Percentiles rank a stretch among this genome's conserved stretches.
These are phyloP conservation scores for Aeoliscus strigatus DNA, from an alignment of 2,797 vertebrate genomes.

Conservation along the genomic window DNA sequence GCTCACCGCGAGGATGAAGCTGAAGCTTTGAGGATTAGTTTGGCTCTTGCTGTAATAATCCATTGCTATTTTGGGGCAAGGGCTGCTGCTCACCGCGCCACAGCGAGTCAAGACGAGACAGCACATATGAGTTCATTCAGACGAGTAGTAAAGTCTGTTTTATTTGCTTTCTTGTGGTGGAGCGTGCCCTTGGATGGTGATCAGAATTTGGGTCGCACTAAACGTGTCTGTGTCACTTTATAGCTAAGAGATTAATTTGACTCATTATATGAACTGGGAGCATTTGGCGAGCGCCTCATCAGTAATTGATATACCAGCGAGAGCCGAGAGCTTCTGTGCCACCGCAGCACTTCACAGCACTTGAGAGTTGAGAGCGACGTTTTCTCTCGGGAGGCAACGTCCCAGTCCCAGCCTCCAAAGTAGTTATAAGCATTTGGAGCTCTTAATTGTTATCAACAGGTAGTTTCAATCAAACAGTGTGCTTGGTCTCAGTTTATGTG, in stretches of 20 bases:
- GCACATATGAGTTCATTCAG: slow-evolving; percentile 28
- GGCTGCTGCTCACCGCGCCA: slow-evolving; percentile 23
- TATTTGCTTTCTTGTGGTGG: slow-evolving; percentile 24
- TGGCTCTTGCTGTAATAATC: slow-evolving; percentile 67
- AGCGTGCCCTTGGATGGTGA: slow-evolving; percentile 25
- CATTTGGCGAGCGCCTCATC: slow-evolving; percentile 29
- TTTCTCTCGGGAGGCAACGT: too few species aligned
- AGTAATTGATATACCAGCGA: slow-evolving; percentile 37
- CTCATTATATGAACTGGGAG: slow-evolving; percentile 37
- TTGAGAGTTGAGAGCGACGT: slow-evolving; percentile 21
- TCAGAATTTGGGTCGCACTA: slow-evolving; percentile 29
- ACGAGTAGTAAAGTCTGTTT: slow-evolving; percentile 31
- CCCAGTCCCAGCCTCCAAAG: too few species aligned
- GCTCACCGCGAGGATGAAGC: slow-evolving; percentile 56
- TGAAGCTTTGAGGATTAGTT: slow-evolving; percentile 66
- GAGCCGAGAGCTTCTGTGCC: slow-evolving; percentile 30
- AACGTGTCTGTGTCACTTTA: slow-evolving; percentile 44
- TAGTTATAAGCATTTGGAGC: too few species aligned
- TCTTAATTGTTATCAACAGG: too few species aligned
- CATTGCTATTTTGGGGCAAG: slow-evolving; percentile 60
- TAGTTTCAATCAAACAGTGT: too few species aligned
- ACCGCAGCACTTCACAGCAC: slow-evolving; percentile 14
- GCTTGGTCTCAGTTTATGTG: too few species aligned
- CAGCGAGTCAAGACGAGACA: slow-evolving; percentile 9
- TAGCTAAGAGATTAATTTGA: slow-evolving; percentile 50